These are phyloP conservation scores for Deroplatys truncata DNA, from an alignment of 2,888 invertebrate genomes.

Conservation along the genomic window DNA sequence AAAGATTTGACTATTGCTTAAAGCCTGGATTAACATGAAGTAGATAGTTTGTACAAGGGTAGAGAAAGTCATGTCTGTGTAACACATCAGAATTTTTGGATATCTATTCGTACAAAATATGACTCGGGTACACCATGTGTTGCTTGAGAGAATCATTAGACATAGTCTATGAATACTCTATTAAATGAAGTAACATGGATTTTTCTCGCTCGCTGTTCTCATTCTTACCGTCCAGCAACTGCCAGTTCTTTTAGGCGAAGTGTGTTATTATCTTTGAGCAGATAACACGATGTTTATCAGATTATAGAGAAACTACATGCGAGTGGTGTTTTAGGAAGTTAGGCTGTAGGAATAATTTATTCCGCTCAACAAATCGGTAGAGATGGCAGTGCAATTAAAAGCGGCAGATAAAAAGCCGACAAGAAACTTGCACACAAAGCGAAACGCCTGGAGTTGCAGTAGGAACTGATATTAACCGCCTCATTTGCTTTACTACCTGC, in stretches of 20 bases:
- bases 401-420: background rate
- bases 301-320: background rate
- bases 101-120: no score
- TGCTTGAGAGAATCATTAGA: no score
- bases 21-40: no score
- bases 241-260: background rate
- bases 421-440: background rate
- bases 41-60: no score
- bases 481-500: background rate
- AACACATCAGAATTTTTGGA: no score
- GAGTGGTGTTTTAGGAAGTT: background rate
- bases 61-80: no score
- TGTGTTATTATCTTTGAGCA: no score
- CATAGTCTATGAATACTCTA: no score
- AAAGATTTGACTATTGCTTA: no score
- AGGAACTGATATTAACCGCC: background rate
- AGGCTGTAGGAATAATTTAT: background rate
- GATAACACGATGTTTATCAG: no score
- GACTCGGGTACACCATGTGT: no score
- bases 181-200: no score
- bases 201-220: background rate
- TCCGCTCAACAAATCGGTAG: background rate
- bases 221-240: background rate
- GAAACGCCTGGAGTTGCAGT: background rate
- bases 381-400: background rate